These are phyloP conservation scores for Heliocidaris tuberculata DNA, from an alignment of 35 echinoderm and acorn worm species.

Conservation along the genomic window DNA sequence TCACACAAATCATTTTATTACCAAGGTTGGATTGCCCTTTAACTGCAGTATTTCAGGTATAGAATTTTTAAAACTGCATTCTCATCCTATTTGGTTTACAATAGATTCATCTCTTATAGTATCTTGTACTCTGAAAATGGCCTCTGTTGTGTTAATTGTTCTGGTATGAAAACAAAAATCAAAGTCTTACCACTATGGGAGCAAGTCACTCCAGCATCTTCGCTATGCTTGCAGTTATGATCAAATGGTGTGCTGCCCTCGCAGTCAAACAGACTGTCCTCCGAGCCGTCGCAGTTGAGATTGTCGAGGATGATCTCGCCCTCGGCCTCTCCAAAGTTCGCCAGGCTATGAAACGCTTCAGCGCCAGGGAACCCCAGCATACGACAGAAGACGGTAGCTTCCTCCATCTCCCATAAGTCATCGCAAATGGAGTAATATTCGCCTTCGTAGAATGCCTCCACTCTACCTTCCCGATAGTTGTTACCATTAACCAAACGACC, in stretches of 20 bases:
- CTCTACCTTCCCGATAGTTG: conserved; percentile 42
- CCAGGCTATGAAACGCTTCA: background rate
- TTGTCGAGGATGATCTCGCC: conserved; percentile 38
- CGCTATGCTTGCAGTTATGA: conserved; percentile 64
- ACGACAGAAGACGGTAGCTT: conserved; percentile 41
- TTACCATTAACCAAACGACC: conserved; percentile 10
- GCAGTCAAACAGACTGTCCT: conserved; percentile 52
- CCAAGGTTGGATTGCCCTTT: no score
- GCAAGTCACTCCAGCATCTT: conserved; percentile 76
- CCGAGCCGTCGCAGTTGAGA: background rate
- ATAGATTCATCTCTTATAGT: no score
- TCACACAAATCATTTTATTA: no score
- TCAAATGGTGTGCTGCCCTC: conserved; percentile 1
- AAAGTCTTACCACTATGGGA: background rate
- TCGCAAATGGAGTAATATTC: conserved; percentile 48
- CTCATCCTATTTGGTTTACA: no score
- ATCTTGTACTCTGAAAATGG: no score
- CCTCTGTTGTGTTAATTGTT: no score
- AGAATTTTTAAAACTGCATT: no score
- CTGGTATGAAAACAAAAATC: background rate
- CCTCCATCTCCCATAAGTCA: conserved; percentile 45
- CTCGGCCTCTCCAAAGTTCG: conserved; percentile 22
- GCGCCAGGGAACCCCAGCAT: conserved; percentile 45
- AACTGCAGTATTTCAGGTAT: no score
- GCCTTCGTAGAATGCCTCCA: conserved; percentile 8